phyloP scores from a whole-genome alignment of 2,113 vertebrate species.

The Grammomys dolichurus region DNA sequence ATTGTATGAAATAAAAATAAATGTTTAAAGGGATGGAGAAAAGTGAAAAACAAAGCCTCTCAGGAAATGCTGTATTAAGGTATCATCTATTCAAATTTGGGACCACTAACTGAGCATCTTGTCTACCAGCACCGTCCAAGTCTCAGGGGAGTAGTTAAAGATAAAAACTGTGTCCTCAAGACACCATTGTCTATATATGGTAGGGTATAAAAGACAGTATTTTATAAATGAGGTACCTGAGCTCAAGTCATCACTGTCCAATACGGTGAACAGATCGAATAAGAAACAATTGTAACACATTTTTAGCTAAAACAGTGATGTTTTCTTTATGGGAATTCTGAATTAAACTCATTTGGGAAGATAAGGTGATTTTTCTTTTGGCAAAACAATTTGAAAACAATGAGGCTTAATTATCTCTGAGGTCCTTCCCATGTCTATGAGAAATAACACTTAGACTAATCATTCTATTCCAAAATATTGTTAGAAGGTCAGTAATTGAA shows the following conservation, averaged over 20 bases:
- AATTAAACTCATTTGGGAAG: slow-evolving; percentile 32
- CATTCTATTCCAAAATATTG: slow-evolving; percentile 61
- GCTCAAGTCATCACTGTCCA: background rate
- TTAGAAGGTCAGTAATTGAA: slow-evolving; percentile 52
- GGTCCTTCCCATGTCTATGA: background rate
- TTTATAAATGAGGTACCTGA: background rate
- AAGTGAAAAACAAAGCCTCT: background rate
- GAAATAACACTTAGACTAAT: background rate
- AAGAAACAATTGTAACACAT: rapidly evolving
- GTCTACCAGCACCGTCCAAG: background rate
- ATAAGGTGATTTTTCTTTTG: background rate
- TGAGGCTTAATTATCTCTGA: slow-evolving; percentile 52
- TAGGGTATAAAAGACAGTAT: background rate
- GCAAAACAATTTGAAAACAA: slow-evolving; percentile 53
- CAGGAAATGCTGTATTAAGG: background rate
- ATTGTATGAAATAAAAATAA: background rate
- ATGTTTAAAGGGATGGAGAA: background rate
- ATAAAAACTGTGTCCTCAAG: background rate
- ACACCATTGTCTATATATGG: background rate
- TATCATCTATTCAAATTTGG: background rate
- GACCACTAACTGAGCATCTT: background rate
- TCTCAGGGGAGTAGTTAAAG: background rate
- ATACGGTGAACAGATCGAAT: too few relatives aligned
- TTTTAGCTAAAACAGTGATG: background rate
- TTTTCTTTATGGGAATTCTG: slow-evolving; percentile 28